Evolutionary conservation across 2,113 vertebrate species (phyloP), one percentile per base, ranked within the genome.

Genomic region (Plotosus lineatus): DNA sequence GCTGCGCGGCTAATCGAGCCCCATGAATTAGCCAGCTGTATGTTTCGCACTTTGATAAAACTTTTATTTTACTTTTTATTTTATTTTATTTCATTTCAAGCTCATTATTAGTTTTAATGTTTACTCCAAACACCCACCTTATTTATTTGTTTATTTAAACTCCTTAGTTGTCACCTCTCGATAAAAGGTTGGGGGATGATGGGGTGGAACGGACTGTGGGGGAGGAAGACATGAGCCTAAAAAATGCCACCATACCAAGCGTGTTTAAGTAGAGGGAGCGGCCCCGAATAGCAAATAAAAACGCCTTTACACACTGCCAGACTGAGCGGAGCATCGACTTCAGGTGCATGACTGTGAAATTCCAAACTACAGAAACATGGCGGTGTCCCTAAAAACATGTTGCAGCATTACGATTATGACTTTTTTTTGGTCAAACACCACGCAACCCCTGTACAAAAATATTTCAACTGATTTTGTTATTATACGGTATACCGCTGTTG

Each of bases 181-280:
- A 31, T 48, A n/a, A 14, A 36, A 6, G 1, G 19, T 21, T 14
- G 36, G 3, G 36, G 3, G 3, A 51, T 26, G 28, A 1, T 8
- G 36, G 0, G 4, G 69, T 21, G 28, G n/a, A n/a, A n/a, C n/a
- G n/a, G n/a, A n/a, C n/a, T n/a, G n/a, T n/a, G n/a, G n/a, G n/a
- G n/a, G n/a, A n/a, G n/a, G n/a, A 51, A 50, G 28, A 21, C 46
- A 51, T 46, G 28, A 73, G 28, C 69, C 48, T 51, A 33, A 36
- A 12, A 44, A 77, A 61, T 7, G 19, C 51, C 73, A 36, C 73
- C 51, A 44, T 69, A n/a, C 50, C 73, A 36, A 79, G 79, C 90
- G 90, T 94, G 93, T 94, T 94, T 93, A 92, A 93, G 90, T 92
- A 92, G 89, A 93, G 93, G 93, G 93, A 93, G 92, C 89, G 93